phyloP scores from a whole-genome alignment of 2,797 vertebrate species.

The Macropus fuliginosus region DNA sequence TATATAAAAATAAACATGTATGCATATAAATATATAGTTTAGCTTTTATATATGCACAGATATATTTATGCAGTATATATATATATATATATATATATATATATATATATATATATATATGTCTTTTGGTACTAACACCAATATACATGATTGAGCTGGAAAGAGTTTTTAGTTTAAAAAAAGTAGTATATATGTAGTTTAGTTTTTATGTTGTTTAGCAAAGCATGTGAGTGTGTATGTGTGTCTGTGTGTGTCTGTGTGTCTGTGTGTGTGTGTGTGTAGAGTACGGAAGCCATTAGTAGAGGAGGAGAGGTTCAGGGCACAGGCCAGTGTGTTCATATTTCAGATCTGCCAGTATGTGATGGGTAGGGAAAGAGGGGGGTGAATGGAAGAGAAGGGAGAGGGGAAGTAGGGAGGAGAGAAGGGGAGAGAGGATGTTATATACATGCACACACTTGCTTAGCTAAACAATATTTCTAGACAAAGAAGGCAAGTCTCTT shows the following conservation, averaged over 20 bases:
- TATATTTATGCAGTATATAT: too few species aligned
- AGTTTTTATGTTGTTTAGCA: not conserved
- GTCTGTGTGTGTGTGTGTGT: not conserved
- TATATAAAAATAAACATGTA: too few species aligned
- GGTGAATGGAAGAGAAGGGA: not conserved
- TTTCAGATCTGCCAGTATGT: not conserved
- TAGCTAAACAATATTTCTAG: not conserved
- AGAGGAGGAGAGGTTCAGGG: not conserved
- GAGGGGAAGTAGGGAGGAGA: not conserved
- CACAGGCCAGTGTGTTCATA: not conserved
- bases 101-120: too few species aligned
- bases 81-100: too few species aligned
- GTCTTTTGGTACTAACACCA: too few species aligned
- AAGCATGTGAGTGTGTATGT: not conserved
- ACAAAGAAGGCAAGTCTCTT: not conserved
- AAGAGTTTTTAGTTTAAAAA: too few species aligned
- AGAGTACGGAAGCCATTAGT: not conserved
- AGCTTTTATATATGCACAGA: too few species aligned
- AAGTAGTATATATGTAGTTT: too few species aligned
- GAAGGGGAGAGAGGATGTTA: not conserved
- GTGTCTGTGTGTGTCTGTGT: not conserved
- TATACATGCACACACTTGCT: not conserved
- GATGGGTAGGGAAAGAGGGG: not conserved
- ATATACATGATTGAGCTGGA: too few species aligned
- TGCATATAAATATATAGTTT: not conserved